Evolutionary conservation across 1,140 invertebrate genomes (phyloP).

Genomic region (Asobara japonica): DNA sequence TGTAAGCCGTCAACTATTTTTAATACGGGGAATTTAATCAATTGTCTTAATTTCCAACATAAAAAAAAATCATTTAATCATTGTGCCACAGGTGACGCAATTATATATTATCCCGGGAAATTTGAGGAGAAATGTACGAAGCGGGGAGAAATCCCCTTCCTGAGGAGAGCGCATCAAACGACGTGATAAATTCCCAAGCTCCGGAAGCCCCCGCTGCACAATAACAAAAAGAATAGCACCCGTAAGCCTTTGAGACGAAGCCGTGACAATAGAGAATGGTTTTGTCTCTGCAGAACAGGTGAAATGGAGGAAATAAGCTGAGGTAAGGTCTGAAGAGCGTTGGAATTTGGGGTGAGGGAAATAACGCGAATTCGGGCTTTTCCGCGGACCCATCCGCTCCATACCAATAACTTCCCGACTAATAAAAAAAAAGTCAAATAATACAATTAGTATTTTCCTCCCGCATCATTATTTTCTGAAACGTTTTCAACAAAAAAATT

Average conservation of each 20-base stretch:
- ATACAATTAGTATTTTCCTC: too few species aligned
- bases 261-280: not conserved
- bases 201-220: not conserved
- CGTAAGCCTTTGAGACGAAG: not conserved
- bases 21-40: too few species aligned
- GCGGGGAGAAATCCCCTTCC: not conserved
- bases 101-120: not conserved
- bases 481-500: too few species aligned
- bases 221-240: not conserved
- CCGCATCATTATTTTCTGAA: too few species aligned
- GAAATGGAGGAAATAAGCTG: constrained; percentile 6
- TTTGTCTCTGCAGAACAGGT: not conserved
- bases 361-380: not conserved
- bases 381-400: not conserved
- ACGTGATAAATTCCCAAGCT: not conserved
- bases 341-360: not conserved
- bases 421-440: too few species aligned
- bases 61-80: too few species aligned
- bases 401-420: too few species aligned
- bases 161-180: not conserved
- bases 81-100: too few species aligned
- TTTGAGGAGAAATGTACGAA: not conserved
- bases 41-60: too few species aligned
- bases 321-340: not conserved
- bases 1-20: too few species aligned